Evolutionary conservation across 2,113 vertebrate species (phyloP).

Genomic region (Pundamilia nyererei): DNA sequence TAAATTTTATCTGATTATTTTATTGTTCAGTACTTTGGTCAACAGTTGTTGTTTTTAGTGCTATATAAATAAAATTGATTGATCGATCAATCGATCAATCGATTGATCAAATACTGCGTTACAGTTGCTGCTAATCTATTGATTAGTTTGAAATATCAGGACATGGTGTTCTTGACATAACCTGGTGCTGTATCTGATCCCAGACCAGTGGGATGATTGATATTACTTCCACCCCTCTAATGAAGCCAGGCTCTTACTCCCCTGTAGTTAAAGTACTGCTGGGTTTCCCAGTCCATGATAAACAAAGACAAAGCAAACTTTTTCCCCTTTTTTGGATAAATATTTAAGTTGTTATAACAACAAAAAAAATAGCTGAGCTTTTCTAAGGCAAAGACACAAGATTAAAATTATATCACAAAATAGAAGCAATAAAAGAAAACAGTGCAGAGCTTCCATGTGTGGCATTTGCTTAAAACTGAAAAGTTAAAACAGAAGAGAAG

Average conservation of each 20-base stretch:
- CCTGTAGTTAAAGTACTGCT: background rate
- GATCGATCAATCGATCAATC: background rate
- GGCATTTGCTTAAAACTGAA: background rate
- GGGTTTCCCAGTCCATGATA: background rate
- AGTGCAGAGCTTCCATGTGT: background rate
- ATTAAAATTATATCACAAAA: background rate
- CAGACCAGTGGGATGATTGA: background rate
- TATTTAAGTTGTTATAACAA: background rate
- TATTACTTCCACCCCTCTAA: background rate
- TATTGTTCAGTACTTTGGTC: background rate
- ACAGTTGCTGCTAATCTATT: background rate
- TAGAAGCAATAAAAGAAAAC: background rate
- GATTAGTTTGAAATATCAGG: rapidly evolving
- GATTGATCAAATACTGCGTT: background rate
- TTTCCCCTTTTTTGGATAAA: background rate
- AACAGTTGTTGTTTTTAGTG: background rate
- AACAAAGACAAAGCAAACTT: background rate
- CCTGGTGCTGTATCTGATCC: background rate
- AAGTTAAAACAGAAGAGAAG: background rate
- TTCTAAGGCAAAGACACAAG: background rate
- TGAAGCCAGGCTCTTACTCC: background rate
- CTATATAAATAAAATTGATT: background rate
- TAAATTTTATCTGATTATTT: background rate
- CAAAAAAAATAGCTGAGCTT: background rate
- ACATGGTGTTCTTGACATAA: background rate